Conservation (phyloP, 2,113 vertebrate species). For the Myotis davidii region DNA sequence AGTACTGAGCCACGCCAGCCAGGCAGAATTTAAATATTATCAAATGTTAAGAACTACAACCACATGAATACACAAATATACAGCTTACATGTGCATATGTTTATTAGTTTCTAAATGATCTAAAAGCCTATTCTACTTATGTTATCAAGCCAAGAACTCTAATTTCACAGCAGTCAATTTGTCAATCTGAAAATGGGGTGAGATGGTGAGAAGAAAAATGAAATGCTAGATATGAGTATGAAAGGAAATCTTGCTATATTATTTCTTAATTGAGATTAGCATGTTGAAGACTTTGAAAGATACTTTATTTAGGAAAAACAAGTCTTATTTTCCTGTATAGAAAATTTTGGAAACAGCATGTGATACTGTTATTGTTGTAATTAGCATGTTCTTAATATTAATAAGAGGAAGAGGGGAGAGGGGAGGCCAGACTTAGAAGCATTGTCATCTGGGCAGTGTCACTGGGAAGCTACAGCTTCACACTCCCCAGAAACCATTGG, state of each 20-base stretch:
- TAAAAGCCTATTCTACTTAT: not conserved
- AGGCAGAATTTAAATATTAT: not conserved
- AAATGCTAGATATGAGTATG: not conserved
- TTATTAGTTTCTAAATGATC: constrained; percentile 25
- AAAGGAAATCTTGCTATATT: not conserved
- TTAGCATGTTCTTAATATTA: too few relatives aligned
- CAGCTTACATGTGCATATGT: not conserved
- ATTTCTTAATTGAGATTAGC: not conserved
- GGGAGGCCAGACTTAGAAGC: too few relatives aligned
- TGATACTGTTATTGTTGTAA: not conserved
- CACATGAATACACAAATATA: not conserved
- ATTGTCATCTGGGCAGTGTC: too few relatives aligned
- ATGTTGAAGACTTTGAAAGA: not conserved
- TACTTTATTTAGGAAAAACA: constrained; percentile 5
- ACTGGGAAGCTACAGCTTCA: too few relatives aligned
- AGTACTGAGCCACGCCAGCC: too few relatives aligned
- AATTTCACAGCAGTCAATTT: not conserved
- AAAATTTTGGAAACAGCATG: constrained; percentile 35
- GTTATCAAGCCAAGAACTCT: not conserved
- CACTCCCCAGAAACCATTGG: too few relatives aligned
- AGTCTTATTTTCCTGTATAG: not conserved
- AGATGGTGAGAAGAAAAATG: not conserved
- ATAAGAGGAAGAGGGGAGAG: too few relatives aligned
- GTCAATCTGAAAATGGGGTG: not conserved
- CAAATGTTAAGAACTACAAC: not conserved